Conservation (phyloP, 2,888 invertebrate genomes). For the Leucoma salicis region DNA sequence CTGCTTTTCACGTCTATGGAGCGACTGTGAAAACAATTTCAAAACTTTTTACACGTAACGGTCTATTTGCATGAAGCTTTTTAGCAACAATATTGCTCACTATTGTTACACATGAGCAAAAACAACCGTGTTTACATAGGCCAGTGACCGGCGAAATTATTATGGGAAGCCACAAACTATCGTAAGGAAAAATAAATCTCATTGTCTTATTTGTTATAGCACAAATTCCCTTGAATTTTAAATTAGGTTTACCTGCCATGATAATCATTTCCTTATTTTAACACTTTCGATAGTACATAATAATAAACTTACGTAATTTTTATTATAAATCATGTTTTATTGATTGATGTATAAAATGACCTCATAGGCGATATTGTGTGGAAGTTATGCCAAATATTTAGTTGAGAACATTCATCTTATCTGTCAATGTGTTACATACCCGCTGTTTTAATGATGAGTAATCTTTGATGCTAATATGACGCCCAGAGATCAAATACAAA, state of each 20-base stretch:
- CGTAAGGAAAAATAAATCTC: conserved; percentile 16
- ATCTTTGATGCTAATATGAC: no score
- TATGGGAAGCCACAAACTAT: conserved; percentile 4
- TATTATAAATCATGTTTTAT: conserved; percentile 20
- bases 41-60: conserved; percentile 46
- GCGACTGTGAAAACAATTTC: conserved; percentile 22
- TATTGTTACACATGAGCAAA: conserved; percentile 42
- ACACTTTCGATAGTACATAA: conserved; percentile 9
- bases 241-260: background rate
- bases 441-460: no score
- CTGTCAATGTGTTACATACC: no score
- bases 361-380: conserved; percentile 19
- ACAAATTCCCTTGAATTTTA: conserved; percentile 4
- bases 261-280: conserved; percentile 17
- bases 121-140: conserved; percentile 40
- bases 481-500: no score
- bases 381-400: conserved; percentile 18
- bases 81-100: conserved; percentile 34
- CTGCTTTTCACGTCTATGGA: conserved; percentile 8
- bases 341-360: conserved; percentile 24
- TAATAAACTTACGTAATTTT: no score
- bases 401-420: no score
- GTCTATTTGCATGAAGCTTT: conserved; percentile 42
- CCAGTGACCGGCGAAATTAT: conserved; percentile 30
- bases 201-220: background rate